Evolutionary conservation across 2,113 vertebrate species (phyloP).

Genomic region (Irena cyanogastra): DNA sequence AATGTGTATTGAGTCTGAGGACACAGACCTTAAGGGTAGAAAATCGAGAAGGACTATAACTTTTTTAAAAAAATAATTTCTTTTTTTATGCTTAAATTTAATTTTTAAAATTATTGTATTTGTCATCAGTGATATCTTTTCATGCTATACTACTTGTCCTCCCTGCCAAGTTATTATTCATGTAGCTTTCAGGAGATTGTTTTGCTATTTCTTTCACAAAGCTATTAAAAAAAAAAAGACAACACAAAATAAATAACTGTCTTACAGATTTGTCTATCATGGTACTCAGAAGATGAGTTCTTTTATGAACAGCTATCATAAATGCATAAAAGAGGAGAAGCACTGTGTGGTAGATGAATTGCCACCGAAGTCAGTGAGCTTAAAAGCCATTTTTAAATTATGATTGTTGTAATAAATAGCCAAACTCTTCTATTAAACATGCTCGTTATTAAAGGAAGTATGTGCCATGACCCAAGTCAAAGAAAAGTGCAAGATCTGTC

Average conservation of each 20-base stretch:
- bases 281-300: background rate
- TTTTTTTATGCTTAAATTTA: background rate
- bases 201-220: background rate
- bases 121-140: background rate
- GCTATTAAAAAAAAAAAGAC: background rate
- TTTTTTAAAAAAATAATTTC: background rate
- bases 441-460: background rate
- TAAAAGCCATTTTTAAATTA: background rate
- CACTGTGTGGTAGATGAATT: background rate
- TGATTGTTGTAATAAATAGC: background rate
- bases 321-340: background rate
- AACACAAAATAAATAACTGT: background rate
- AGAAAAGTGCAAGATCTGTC: background rate
- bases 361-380: background rate
- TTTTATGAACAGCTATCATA: background rate
- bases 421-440: background rate
- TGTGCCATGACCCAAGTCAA: background rate
- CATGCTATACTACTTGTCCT: background rate
- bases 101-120: background rate
- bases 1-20: background rate
- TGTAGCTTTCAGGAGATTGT: background rate
- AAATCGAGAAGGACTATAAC: background rate
- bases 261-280: background rate
- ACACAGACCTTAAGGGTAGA: background rate
- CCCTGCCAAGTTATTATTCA: background rate